Conservation (phyloP, 2,113 vertebrate species). For the Nematolebias whitei region DNA sequence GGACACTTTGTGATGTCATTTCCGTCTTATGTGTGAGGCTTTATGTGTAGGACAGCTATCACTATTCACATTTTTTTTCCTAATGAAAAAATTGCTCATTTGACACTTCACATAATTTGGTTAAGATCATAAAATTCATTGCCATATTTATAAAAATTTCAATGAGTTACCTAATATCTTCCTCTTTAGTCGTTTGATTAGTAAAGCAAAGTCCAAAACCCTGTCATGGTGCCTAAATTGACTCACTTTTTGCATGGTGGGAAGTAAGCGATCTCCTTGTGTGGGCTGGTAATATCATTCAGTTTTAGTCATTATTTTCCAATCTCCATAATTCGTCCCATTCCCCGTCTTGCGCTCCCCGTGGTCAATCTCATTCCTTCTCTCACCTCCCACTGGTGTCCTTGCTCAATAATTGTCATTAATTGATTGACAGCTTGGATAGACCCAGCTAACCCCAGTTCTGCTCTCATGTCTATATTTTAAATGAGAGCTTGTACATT, state of each 20-base stretch:
- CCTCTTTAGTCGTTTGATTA: constrained; percentile 40
- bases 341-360: constrained; percentile 84
- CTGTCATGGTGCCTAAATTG: constrained; percentile 47
- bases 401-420: constrained; percentile 99
- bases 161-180: constrained; percentile 41
- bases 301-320: constrained; percentile 81
- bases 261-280: constrained; percentile 74
- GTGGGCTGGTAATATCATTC: constrained; percentile 76
- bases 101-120: constrained; percentile 29
- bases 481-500: constrained; percentile 98
- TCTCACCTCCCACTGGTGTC: constrained; percentile 87
- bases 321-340: constrained; percentile 81
- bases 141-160: constrained; percentile 28
- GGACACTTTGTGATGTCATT: constrained; percentile 52
- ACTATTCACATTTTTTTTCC: constrained; percentile 9
- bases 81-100: constrained; percentile 35
- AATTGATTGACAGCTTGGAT: constrained; percentile 99
- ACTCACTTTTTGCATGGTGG: constrained; percentile 51
- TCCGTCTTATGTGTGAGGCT: constrained; percentile 44
- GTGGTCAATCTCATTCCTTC: constrained; percentile 91
- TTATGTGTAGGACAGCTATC: constrained; percentile 18
- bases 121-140: constrained; percentile 36
- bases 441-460: constrained; percentile 95
- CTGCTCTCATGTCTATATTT: constrained; percentile 94
- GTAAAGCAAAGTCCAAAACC: constrained; percentile 41